Base-by-base conservation (phyloP, 2,113 vertebrate species). In the Pangasianodon hypophthalmus region DNA sequence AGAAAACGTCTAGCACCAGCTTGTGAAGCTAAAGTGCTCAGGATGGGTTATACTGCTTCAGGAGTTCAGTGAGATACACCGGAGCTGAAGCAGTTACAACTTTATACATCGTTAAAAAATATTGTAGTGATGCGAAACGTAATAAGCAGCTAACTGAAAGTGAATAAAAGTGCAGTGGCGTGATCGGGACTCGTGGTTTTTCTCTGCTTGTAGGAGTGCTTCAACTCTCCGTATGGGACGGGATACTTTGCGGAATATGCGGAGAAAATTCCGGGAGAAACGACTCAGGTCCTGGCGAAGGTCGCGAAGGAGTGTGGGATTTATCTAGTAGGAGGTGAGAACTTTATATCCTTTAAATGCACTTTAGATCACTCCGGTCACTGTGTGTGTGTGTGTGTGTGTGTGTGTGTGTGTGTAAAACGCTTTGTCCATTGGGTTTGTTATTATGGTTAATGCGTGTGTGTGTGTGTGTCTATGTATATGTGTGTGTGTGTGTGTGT, bases 181-280 rank as follows among this genome's bases (percentile, higher is more conserved):
- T 56, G 16, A 5, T 56, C 54, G 14, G 4, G 54, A 56, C 54
- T 3, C 18, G 54, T 6, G 52, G 13, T 54, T 54, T 14, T 64
- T 24, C 29, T n/a, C 29, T n/a, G 29, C 26, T 67, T 90, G 21
- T 56, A 99, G 98, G 98, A 99, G 91, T 99, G 98, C 90, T 99
- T 98, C 95, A 99, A 99, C 93, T 99, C 97, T 93, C 98, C 98
- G 0, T 99, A 99, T 92, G 97, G 98, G 87, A 97, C 97, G 0
- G 92, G 95, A 0, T 98, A 97, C 93, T 99, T 99, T 87, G 92
- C 96, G 21, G 92, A 96, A 0, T 98, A 98, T 71, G 97, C 98
- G 0, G 98, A 99, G 95, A 96, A 95, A 94, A 99, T 99, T 92
- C 98, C 98, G 5, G 98, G 98, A 41, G 97, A 98, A 90, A 97